Base-by-base conservation (phyloP, 1,140 invertebrate genomes). In the Calephelis nemesis region DNA sequence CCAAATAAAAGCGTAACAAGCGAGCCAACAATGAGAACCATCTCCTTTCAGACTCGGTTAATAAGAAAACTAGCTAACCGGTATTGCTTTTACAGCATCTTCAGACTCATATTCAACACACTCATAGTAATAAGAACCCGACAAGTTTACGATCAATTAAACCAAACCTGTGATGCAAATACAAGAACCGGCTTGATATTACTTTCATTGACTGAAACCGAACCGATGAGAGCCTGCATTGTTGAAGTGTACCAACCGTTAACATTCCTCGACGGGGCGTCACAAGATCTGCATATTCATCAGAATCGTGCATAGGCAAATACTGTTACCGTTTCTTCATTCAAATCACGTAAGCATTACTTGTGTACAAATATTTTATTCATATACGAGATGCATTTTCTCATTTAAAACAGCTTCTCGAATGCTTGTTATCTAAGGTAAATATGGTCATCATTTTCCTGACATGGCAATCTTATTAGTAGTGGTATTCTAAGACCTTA, bases 211-310 rank as follows among this genome's bases (percentile, higher is more conserved):
- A 70, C 71, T 77, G 78, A 78, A 78, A 83, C 68, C 66, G 68
- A 68, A 58, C 52, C 42, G 65, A 58, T 58, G 19, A 58, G 19
- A 58, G 52, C 52, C 30, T 58, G 75, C 74, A 84, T 87, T 83
- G 80, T 82, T 78, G 75, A 86, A 88, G 80, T 87, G 74, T 81
- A 73, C 84, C 79, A 66, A 87, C 87, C 87, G 87, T 90, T 88
- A 90, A 75, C 71, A 90, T 88, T 87, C 84, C 83, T 75, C 70
- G 81, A 77, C 84, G 65, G 74, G 79, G 76, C 83, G 84, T 87
- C 83, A 85, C 81, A 74, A 67, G 63, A 84, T 86, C 81, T 88
- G 80, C 81, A 87, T 90, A 88, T 90, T 88, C 84, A 90, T 83
- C 78, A 84, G 81, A 81, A 80, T 80, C 78, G 60, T 73, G 73